phyloP scores from a whole-genome alignment of 92 coral and sea anemone genomes.

The Heliopora coerulea region DNA sequence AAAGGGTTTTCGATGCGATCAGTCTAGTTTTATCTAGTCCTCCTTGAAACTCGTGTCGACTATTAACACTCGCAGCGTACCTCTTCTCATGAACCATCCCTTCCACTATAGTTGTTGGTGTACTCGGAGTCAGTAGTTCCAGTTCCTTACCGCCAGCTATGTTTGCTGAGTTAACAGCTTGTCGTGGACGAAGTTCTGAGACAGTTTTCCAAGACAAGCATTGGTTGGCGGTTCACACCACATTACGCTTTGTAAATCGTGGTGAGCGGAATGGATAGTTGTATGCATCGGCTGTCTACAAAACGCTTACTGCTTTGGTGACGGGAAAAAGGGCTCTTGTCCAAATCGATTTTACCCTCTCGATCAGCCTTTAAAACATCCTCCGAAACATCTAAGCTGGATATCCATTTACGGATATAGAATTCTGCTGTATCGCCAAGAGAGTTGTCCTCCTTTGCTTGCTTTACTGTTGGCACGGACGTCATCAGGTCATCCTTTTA shows the following conservation, averaged over 20 bases:
- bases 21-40: neutral
- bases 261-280: constrained; percentile 6
- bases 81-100: constrained; percentile 50
- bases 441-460: constrained; percentile 26
- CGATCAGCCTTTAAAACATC: constrained; percentile 23
- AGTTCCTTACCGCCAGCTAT: constrained; percentile 17
- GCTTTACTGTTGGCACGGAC: no score
- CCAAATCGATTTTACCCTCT: constrained; percentile 9
- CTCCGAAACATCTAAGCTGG: constrained; percentile 35
- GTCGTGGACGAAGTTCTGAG: constrained; percentile 21
- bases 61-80: constrained; percentile 45
- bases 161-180: constrained; percentile 22
- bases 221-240: constrained; percentile 21
- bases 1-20: no score
- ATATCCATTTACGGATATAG: constrained; percentile 33
- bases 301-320: constrained; percentile 14
- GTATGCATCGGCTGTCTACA: constrained; percentile 18
- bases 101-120: constrained; percentile 40
- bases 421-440: constrained; percentile 40
- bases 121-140: constrained; percentile 8
- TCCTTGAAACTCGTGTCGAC: constrained; percentile 33
- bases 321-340: constrained; percentile 18
- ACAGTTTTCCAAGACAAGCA: constrained; percentile 25
- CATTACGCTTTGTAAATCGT: constrained; percentile 23
- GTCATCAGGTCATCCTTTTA: constrained; percentile 31